Base-by-base conservation (phyloP, 2,888 invertebrate genomes). In the Hirtodrosophila trivittata region DNA sequence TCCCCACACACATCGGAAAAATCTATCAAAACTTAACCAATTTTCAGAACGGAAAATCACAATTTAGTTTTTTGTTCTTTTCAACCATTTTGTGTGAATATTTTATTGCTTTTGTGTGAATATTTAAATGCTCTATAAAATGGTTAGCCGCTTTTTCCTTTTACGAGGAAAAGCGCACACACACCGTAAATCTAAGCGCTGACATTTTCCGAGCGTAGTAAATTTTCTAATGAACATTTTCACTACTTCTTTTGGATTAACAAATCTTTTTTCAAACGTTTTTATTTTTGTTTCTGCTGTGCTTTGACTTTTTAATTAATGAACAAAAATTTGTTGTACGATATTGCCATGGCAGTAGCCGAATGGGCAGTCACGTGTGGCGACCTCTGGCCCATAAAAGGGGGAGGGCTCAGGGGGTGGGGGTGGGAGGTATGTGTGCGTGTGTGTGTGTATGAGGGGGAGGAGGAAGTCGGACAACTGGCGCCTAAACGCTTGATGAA, bases 261-360 rank as follows among this genome's bases (percentile, higher is more conserved):
- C n/a, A n/a, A 28, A 28, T 28, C 5, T n/a, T 38, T 46, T 50
- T 41, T 32, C 54, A 13, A 32, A 37, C 21, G 43, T 42, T 64
- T 52, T 37, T 56, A 37, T 54, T 57, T 45, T 54, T 56, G 39
- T 58, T 56, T 59, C 52, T 35, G 21, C 50, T 58, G 38, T 37
- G 35, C 54, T 49, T 42, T 64, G 66, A 60, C 35, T 47, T 74
- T 74, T 71, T 74, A 74, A 74, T 74, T 74, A 74, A 74, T 58
- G 56, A 45, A 54, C 18, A 21, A 51, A 52, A 28, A 55, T 49
- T 69, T 72, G 73, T 74, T 21, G 18, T 21, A 21, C 18, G 18
- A 21, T 21, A 73, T 69, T 33, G 65, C 65, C 71, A 41, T 30
- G 30, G 38, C 43, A 33, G 26, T 47, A 42, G 39, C 26, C 42